These are phyloP conservation scores for Chloebia gouldiae DNA, from an alignment of 2,113 vertebrate genomes.

Conservation along the genomic window DNA sequence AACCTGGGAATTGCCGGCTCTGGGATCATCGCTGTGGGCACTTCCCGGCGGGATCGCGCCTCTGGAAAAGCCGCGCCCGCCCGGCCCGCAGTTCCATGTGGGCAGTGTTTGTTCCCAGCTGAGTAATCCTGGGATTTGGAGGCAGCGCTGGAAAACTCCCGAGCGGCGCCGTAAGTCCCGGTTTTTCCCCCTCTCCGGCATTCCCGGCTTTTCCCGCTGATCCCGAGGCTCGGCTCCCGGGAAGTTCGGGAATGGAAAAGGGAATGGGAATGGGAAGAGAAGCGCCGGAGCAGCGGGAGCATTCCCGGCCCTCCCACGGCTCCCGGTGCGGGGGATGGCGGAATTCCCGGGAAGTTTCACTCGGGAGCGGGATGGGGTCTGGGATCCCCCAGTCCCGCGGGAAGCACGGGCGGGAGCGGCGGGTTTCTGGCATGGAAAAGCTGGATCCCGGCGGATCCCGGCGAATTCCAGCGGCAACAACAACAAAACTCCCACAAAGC, in stretches of 20 bases:
- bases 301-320: background rate
- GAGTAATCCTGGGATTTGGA: background rate
- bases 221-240: background rate
- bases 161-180: background rate
- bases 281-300: background rate
- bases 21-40: background rate
- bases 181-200: rapidly evolving
- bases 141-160: background rate
- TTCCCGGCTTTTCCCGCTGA: background rate
- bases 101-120: background rate
- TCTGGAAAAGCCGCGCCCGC: background rate
- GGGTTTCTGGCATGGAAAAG: background rate
- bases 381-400: background rate
- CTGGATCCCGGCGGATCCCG: background rate
- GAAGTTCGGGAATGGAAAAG: background rate
- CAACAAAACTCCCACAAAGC: background rate
- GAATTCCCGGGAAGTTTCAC: background rate
- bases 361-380: background rate
- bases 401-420: background rate
- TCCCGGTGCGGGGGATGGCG: background rate
- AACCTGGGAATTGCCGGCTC: background rate
- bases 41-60: background rate
- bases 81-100: background rate
- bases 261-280: background rate
- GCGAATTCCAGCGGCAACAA: background rate